Base-by-base conservation (phyloP, 2,888 invertebrate species). In the Caenorhabditis becei region DNA sequence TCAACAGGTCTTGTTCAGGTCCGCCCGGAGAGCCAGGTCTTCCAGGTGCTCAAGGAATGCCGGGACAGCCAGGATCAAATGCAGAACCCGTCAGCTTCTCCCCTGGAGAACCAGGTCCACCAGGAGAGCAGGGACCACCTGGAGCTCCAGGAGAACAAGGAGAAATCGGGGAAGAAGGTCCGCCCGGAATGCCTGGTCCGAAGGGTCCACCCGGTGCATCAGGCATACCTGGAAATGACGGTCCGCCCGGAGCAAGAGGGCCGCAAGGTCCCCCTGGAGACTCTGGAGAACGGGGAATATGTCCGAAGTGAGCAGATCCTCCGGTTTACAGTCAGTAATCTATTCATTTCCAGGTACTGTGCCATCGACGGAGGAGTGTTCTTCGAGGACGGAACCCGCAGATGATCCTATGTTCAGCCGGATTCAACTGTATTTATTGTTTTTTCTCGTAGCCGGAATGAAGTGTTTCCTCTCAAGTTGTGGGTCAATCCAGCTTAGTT, bases 201-300 rank as follows among this genome's bases (percentile, higher is more conserved):
- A 81, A 81, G 59, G 81, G 81, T 14, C 77, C 81, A 11, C 56
- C 72, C 0, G 81, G 81, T 41, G 24, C 58, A 11, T 63, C 77
- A 4, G 81, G 81, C 58, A 72, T 72, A n/a, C 81, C 72, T 7
- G 81, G 81, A 53, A 77, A 58, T n/a, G 82, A 78, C 56, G 78
- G 78, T 23, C 78, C 78, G 18, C 67, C 72, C 7, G 81, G 88
- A 61, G 44, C 77, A 3, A 56, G 77, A 47, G 87, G 88, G 26
- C 87, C 86, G 0, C 72, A 71, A 4, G 88, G 88, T 18, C 80
- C 81, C 14, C 82, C 84, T 14, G 85, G 87, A 24, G 61, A 58
- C 18, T 62, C 82, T 1, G 84, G 87, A 49, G 77, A 81, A 47
- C 26, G 59, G 5, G 81, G 81, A 51, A 77, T 81, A 11, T 81